phyloP scores from a whole-genome alignment of 2,113 vertebrate genomes.

The Erpornis zantholeuca region DNA sequence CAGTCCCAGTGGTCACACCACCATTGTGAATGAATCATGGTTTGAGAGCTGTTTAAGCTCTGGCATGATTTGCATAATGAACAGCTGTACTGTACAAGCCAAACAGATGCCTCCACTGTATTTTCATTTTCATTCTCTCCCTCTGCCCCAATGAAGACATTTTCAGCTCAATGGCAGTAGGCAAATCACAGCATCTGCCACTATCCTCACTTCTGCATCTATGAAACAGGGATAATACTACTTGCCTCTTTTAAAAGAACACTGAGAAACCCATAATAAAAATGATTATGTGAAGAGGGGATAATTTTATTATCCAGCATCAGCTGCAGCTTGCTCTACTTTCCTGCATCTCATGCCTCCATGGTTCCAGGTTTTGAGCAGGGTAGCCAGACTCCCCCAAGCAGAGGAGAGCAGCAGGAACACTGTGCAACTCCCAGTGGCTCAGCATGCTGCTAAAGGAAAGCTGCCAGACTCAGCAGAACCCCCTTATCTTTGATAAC shows the following conservation, averaged over 20 bases:
- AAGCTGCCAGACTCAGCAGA: background rate
- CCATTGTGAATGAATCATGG: background rate
- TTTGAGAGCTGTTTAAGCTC: background rate
- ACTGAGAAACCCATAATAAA: background rate
- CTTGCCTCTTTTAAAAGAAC: background rate
- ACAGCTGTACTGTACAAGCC: background rate
- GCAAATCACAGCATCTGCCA: background rate
- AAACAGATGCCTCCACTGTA: conserved; percentile 2
- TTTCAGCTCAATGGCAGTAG: background rate
- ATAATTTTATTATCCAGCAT: background rate
- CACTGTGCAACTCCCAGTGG: background rate
- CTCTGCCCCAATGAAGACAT: background rate
- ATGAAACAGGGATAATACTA: background rate
- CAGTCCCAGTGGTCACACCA: background rate
- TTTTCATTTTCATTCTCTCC: background rate
- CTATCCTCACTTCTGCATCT: background rate
- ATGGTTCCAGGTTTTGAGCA: background rate
- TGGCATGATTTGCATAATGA: background rate
- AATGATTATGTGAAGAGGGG: background rate
- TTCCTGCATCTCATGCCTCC: background rate
- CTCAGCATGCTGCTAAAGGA: background rate
- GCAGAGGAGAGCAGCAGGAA: background rate
- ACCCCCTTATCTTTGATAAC: background rate
- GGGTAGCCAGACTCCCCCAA: background rate
- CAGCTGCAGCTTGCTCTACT: background rate